A percentile compares a stretch with the other conserved stretches of the same genome.
These are phyloP conservation scores for Pteromalus puparum DNA, from an alignment of 1,140 invertebrate species.

Conservation along the genomic window DNA sequence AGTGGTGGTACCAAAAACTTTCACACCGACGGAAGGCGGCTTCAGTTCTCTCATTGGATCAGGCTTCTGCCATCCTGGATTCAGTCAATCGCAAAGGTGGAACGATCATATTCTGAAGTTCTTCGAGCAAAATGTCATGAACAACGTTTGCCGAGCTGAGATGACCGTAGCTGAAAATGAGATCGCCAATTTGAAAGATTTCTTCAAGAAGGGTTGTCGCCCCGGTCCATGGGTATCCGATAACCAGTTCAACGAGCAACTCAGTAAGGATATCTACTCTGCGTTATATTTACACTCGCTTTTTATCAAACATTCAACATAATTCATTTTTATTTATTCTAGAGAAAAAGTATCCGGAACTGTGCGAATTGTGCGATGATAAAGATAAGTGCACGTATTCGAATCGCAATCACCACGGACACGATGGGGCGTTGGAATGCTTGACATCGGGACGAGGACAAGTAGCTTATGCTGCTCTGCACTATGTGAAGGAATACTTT, in stretches of 20 bases:
- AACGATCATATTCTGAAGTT: slow-evolving; percentile 78
- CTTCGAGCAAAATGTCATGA: slow-evolving; percentile 75
- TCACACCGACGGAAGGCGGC: slow-evolving; percentile 57
- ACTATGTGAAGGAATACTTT: slow-evolving; percentile 75
- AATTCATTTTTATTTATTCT: slow-evolving; percentile 38
- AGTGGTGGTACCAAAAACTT: slow-evolving; percentile 73
- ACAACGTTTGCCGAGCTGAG: slow-evolving; percentile 54
- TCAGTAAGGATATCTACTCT: slow-evolving; percentile 77
- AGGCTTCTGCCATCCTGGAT: slow-evolving; percentile 81
- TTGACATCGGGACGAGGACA: slow-evolving; percentile 76
- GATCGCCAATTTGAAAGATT: slow-evolving; percentile 73
- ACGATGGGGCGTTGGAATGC: slow-evolving; percentile 82
- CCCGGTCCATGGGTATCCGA: slow-evolving; percentile 81
- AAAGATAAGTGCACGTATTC: slow-evolving; percentile 66
- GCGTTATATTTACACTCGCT: not conserved
- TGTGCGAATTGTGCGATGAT: slow-evolving; percentile 75
- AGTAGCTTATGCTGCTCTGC: slow-evolving; percentile 81
- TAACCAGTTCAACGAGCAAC: slow-evolving; percentile 70
- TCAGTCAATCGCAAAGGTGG: slow-evolving; percentile 75
- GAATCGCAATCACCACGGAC: slow-evolving; percentile 72
- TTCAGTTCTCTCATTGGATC: slow-evolving; percentile 72
- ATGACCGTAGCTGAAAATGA: slow-evolving; percentile 77
- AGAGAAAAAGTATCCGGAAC: slow-evolving; percentile 74
- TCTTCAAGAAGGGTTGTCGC: slow-evolving; percentile 80
- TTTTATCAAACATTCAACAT: not conserved